Evolutionary conservation across 2,888 invertebrate species (phyloP), one percentile per base, ranked within the genome.

Genomic region (Digitonthophagus gazella): DNA sequence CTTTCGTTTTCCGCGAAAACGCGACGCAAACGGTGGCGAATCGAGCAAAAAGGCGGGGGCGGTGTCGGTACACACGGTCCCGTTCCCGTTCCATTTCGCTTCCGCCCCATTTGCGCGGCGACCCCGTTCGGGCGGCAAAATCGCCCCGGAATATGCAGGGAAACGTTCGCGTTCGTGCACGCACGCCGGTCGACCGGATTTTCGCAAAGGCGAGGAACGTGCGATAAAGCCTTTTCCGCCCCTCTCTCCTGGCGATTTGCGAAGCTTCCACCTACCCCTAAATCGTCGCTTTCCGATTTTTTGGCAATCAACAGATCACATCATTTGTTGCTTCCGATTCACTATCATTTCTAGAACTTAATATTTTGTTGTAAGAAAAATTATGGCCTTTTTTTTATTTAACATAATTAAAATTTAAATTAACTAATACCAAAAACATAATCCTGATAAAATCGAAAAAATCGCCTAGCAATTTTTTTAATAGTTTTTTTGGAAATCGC

Each of bases 91-190:
- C 28, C 28, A 44, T 44, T 44, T 44, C 28, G 28, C 28, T 44
- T 44, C 28, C 28, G 28, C 28, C 28, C 28, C 28, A 44, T 44
- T 44, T 44, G 28, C 11, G 28, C 8, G 28, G 28, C 28, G 28
- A 8, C 28, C 28, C 28, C 28, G 28, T 3, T 44, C 28, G 11
- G 28, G 28, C 28, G 28, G 28, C 28, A 61, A 61, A 61, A 61
- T 61, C 61, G 20, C 61, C 19, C 18, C 18, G 11, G 61, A 61
- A 61, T 61, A 61, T 61, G 61, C 61, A 20, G 61, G 20, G 61
- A 20, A 61, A 19, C 61, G 61, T 20, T n/a, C 61, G 61, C 3
- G 61, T 61, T 61, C 61, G 61, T 61, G 61, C 61, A 61, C 61
- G 61, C 61, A 61, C 61, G 61, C 20, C 19, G 19, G 61, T 20